Evolutionary conservation across 2,888 invertebrate genomes (phyloP).

Genomic region (Leptinotarsa tumamoca): DNA sequence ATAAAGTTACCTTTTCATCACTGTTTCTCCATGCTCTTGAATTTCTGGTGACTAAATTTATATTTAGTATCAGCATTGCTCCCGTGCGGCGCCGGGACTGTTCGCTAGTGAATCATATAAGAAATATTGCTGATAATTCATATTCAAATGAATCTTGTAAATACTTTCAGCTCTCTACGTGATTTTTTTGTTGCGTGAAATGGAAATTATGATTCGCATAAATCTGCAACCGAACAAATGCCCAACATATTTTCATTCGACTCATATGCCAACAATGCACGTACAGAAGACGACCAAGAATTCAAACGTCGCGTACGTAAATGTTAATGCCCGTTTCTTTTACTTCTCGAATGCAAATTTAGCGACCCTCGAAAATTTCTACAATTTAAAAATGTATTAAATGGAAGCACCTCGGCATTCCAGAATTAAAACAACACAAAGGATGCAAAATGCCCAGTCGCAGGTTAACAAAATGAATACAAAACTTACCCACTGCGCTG

Average conservation of each 20-base stretch:
- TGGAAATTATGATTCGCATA: slow-evolving; percentile 30
- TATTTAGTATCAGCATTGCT: too few species aligned
- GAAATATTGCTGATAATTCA: too few species aligned
- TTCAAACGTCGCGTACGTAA: slow-evolving; percentile 36
- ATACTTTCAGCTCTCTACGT: neutral
- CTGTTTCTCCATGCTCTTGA: too few species aligned
- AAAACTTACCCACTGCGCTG: slow-evolving; percentile 39
- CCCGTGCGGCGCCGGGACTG: too few species aligned
- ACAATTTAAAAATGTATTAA: slow-evolving; percentile 44
- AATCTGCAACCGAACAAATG: slow-evolving; percentile 31
- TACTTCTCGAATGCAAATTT: slow-evolving; percentile 42
- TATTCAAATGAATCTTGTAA: too few species aligned
- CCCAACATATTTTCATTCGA: slow-evolving; percentile 35
- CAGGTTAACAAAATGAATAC: slow-evolving; percentile 20
- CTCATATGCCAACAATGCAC: slow-evolving; percentile 36
- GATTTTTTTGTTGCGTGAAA: neutral
- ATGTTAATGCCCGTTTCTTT: slow-evolving; percentile 36
- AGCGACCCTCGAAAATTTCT: slow-evolving; percentile 45
- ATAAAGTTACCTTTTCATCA: too few species aligned
- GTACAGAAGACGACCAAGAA: slow-evolving; percentile 32
- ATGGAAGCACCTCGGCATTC: slow-evolving; percentile 43
- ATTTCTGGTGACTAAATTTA: too few species aligned
- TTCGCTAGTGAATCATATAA: too few species aligned
- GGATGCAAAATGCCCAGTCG: slow-evolving; percentile 39
- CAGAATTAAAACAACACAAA: slow-evolving; percentile 33